Base-by-base conservation (phyloP, 2,888 invertebrate species). In the Parelbella ahira region DNA sequence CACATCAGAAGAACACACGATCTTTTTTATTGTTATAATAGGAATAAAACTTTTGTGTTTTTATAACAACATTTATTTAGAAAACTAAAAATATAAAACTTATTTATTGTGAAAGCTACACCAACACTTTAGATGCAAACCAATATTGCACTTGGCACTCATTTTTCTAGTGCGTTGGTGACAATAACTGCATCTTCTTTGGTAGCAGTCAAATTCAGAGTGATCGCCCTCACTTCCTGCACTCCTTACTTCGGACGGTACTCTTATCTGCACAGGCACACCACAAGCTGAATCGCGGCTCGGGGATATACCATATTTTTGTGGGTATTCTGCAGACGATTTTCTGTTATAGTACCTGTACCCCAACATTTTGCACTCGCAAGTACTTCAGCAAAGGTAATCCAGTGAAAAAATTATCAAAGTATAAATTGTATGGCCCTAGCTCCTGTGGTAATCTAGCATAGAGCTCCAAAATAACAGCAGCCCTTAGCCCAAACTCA, bases 81-180 rank as follows among this genome's bases (percentile, higher is more conserved):
- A 30, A 28, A 11, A 20, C 2, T 7, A 30, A 30, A 30, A 18
- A 9, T 1, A 15, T 7, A 8, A 0, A 30, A 15, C 18, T 28
- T 28, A 30, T 18, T 30, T 30, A 30, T 30, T 30, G 18, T 30
- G 18, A 30, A 23, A 23, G 3, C 2, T 23, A 6, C 8, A 23
- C 23, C 23, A 23, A 8, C 23, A 20, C 20, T 20, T 20, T 23
- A 23, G 8, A 2, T 30, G 18, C 18, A 13, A 13, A 15, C 30
- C 15, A 18, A 30, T 9, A 13, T 30, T 13, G 4, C 30, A 30
- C n/a, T 18, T 12, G 6, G 9, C 30, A 10, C 28, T 12, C 28
- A 20, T 8, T 23, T 19, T 18, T 18, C 30, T 7, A 1, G 13
- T 30, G n/a, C 30, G 2, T 30, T 9, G 30, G 18, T 18, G 15